Base-by-base conservation (phyloP, 64 coral and sea anemone genomes). In the Stichodactyla helianthus region DNA sequence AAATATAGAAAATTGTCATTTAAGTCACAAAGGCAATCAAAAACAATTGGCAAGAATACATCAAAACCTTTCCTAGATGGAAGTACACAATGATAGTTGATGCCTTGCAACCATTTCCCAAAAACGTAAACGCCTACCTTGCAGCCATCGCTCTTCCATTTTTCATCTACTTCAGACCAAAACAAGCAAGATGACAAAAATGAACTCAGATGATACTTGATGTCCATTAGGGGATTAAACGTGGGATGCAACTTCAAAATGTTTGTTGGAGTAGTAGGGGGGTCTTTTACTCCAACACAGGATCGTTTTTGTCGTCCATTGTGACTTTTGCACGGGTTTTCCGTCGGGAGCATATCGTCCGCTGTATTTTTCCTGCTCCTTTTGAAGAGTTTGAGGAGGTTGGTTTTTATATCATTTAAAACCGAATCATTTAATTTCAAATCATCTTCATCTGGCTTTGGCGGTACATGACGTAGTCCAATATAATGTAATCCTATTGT, bases 121-220 rank as follows among this genome's bases (percentile, higher is more conserved):
- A 15, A 60, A 60, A 60, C 18, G 5, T 17, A 17, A 17, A 5
- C 18, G 12, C 53, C 2, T 85, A 90, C 88, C 88, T 84, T 84
- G 64, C 88, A 90, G 7, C 88, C 88, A 15, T 84, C 54, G 23
- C 16, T 90, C 31, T 50, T 77, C 88, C 88, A 90, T 26, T 82
- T 23, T 14, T 85, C 61, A 25, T 10, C 83, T 14, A 0, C 70
- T 77, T 85, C 68, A 20, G 80, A 83, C 80, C 80, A 90, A 60
- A 63, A 90, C 13, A 90, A 25, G 54, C 88, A 90, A 27, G 62
- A 54, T n/a, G 81, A 54, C 53, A 84, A 53, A 8, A 19, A 74
- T 0, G 68, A 63, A 23, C 9, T 50, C 25, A 90, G 26, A 16
- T 60, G 83, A 64, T 90, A 90, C 28, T 71, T 90, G 7, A 90